Evolutionary conservation across 2,888 invertebrate genomes (phyloP), one percentile per base, ranked within the genome.

Genomic region (Catocala nupta): DNA sequence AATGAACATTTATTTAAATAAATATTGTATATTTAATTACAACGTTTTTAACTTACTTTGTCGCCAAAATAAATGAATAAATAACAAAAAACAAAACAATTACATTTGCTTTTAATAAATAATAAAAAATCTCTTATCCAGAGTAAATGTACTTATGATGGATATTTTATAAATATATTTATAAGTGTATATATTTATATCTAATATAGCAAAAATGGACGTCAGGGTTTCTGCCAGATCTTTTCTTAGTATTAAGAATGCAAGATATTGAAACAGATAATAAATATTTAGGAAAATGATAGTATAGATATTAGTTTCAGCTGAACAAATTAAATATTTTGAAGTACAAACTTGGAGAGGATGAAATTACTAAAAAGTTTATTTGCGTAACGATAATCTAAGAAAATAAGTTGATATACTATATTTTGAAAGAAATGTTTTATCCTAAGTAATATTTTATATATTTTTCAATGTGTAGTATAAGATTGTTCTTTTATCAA

Each of bases 191-290:
- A 73, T 59, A 67, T 72, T 63, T 71, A 75, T 65, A 71, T 61
- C 71, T 77, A 77, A 65, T 68, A 13, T 71, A 71, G 65, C 81
- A 78, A 85, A 82, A 86, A 86, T 86, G 85, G 86, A 86, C 86
- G 86, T 83, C 61, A 76, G 69, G 77, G 67, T 70, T 72, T 81
- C 81, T 80, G 85, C 80, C 71, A 77, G 72, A 63, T 70, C 74
- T 71, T 74, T 69, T 59, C 36, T 60, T 60, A 61, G 10, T 48
- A 48, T 54, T 68, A 12, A 70, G 66, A 59, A 65, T 66, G 64
- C 53, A 44, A 33, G 51, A 56, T 57, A 43, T 61, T 57, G 11
- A 1, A 25, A 61, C 47, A 58, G 42, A 54, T 65, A 60, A 60
- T 55, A 65, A 33, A 34, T 25, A 1, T 48, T 4, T 36, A 45